Percentiles rank a stretch among this genome's conserved stretches.
phyloP scores from a whole-genome alignment of 2,888 invertebrate species.

The Stratiomys singularior region DNA sequence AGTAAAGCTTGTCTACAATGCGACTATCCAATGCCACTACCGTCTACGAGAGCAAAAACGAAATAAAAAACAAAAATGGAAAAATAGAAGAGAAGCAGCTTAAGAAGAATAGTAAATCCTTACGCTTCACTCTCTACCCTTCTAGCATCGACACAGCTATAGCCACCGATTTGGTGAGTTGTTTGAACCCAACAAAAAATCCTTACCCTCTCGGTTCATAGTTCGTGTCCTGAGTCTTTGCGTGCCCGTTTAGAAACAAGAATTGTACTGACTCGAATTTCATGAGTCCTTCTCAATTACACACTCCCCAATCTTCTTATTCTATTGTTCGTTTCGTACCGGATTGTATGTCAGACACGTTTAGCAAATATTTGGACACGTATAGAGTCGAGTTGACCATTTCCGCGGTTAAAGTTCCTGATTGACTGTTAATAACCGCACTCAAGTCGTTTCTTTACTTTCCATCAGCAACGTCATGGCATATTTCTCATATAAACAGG shows the following conservation, averaged over 20 bases:
- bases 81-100: not conserved
- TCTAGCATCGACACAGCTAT: not conserved
- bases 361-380: constrained; percentile 64
- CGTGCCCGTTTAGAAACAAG: constrained; percentile 3
- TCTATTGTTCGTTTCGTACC: constrained; percentile 35
- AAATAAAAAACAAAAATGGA: constrained; percentile 19
- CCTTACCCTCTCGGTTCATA: not conserved
- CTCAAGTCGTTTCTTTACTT: not conserved
- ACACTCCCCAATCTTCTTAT: constrained; percentile 44
- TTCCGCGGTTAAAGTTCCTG: constrained; percentile 54
- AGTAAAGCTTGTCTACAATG: constrained; percentile 22
- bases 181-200: not conserved
- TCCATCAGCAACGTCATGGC: not conserved
- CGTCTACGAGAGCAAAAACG: not conserved
- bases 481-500: not conserved
- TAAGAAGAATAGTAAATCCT: constrained; percentile 17
- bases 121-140: no score
- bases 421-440: constrained; percentile 56
- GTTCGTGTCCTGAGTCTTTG: constrained; percentile 2
- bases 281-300: constrained; percentile 49
- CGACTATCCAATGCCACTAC: constrained; percentile 2
- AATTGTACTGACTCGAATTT: constrained; percentile 15
- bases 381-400: constrained; percentile 54
- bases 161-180: not conserved
- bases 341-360: constrained; percentile 61